Evolutionary conservation across 1,140 invertebrate genomes (phyloP).

Genomic region (Diprion similis): DNA sequence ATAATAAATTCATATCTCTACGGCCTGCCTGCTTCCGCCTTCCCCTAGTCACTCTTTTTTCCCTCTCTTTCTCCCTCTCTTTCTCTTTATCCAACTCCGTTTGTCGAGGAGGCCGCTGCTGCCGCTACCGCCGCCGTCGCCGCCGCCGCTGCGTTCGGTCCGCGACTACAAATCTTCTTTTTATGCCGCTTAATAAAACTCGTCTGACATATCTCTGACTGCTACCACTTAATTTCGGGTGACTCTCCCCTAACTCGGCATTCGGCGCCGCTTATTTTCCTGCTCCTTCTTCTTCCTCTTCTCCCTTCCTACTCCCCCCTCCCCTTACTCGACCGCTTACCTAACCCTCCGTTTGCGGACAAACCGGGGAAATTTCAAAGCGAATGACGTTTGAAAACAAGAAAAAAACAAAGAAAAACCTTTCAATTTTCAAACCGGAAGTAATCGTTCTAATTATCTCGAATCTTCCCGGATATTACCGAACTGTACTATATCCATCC

Average conservation of each 20-base stretch:
- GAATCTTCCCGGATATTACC: too few relatives aligned
- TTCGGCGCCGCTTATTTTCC: constrained; percentile 9
- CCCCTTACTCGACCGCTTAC: constrained; percentile 14
- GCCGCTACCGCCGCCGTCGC: constrained; percentile 26
- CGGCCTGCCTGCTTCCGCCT: constrained; percentile 32
- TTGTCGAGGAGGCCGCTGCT: too few relatives aligned
- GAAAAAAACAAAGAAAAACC: too few relatives aligned
- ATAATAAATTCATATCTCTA: constrained; percentile 62
- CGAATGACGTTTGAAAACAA: too few relatives aligned
- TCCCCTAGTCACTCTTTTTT: constrained; percentile 19
- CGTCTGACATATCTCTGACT: constrained; percentile 60
- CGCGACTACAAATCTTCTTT: constrained; percentile 60
- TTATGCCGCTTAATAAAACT: constrained; percentile 62
- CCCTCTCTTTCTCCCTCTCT: constrained; percentile 21
- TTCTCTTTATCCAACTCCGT: constrained; percentile 22
- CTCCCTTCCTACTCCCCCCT: constrained; percentile 9
- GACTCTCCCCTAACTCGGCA: constrained; percentile 19
- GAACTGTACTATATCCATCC: too few relatives aligned
- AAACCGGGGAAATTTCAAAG: too few relatives aligned
- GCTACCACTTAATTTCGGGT: constrained; percentile 60
- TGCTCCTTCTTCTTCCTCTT: neutral
- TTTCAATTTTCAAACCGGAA: too few relatives aligned
- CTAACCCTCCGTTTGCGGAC: neutral
- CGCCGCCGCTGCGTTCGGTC: constrained; percentile 24
- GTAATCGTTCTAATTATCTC: too few relatives aligned